These are phyloP conservation scores for Drosophila miranda DNA, from an alignment of 1,140 invertebrate genomes.

Conservation along the genomic window DNA sequence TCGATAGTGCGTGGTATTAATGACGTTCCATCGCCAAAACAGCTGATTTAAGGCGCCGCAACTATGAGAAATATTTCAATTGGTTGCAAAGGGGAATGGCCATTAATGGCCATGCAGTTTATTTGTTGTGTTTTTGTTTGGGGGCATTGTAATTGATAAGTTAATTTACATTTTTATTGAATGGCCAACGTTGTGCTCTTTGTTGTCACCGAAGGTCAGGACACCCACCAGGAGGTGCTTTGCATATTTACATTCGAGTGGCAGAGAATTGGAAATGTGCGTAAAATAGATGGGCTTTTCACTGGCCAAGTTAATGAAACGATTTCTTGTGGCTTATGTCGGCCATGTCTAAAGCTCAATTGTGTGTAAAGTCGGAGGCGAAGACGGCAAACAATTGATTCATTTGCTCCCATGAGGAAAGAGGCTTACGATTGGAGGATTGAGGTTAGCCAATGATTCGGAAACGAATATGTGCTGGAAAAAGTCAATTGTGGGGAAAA, in stretches of 20 bases:
- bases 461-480: too few relatives aligned
- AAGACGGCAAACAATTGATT: constrained; percentile 18
- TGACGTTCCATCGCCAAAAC: too few relatives aligned
- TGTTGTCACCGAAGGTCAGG: constrained; percentile 67
- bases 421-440: too few relatives aligned
- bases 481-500: constrained; percentile 27
- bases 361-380: constrained; percentile 32
- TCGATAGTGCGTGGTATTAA: too few relatives aligned
- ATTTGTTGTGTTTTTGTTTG: constrained; percentile 62
- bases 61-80: too few relatives aligned
- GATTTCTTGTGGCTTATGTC: constrained; percentile 66
- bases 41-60: too few relatives aligned
- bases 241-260: constrained; percentile 33
- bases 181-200: constrained; percentile 50
- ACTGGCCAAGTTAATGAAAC: constrained; percentile 54
- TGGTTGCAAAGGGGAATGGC: too few relatives aligned
- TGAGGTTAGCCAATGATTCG: constrained; percentile 2
- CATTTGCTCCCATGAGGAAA: constrained; percentile 6
- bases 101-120: constrained; percentile 46
- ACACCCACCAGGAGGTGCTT: constrained; percentile 23
- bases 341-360: constrained; percentile 50
- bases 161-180: constrained; percentile 81
- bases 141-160: constrained; percentile 79
- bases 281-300: constrained; percentile 14
- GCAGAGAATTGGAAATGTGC: constrained; percentile 17